A percentile compares a stretch with the other conserved stretches of the same genome.
phyloP scores from a whole-genome alignment of 2,113 vertebrate genomes.

The Gobiocypris rarus region DNA sequence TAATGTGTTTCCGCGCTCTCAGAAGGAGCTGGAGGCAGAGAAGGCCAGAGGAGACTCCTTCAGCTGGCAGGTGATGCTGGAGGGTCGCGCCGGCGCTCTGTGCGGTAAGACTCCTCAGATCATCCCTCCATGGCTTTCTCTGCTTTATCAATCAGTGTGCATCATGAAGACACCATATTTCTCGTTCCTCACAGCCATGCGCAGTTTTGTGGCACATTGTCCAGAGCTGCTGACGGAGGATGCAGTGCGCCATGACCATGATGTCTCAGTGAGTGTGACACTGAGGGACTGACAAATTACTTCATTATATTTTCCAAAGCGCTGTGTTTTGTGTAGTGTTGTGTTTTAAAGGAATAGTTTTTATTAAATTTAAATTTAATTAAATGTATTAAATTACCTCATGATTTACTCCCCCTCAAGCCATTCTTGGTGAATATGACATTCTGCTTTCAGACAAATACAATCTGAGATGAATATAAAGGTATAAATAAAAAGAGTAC shows the following conservation, averaged over 20 bases:
- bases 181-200: conserved; percentile 84
- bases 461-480: no score
- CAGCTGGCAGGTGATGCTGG: conserved; percentile 97
- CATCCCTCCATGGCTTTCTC: background rate
- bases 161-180: background rate
- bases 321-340: no score
- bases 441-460: no score
- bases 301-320: no score
- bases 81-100: conserved; percentile 94
- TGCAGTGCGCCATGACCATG: conserved; percentile 99
- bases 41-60: conserved; percentile 96
- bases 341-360: no score
- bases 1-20: conserved; percentile 96
- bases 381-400: no score
- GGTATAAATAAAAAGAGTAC: no score
- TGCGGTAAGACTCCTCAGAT: conserved; percentile 83
- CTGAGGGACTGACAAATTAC: background rate
- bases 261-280: conserved; percentile 94
- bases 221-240: conserved; percentile 97
- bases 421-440: no score
- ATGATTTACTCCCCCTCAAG: no score
- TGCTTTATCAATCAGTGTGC: background rate
- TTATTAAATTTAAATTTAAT: no score
- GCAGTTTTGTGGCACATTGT: conserved; percentile 98
- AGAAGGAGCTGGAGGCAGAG: conserved; percentile 97